Evolutionary conservation across 2,888 invertebrate genomes (phyloP), one percentile per base, ranked within the genome.

Genomic region (Parelbella ahira): DNA sequence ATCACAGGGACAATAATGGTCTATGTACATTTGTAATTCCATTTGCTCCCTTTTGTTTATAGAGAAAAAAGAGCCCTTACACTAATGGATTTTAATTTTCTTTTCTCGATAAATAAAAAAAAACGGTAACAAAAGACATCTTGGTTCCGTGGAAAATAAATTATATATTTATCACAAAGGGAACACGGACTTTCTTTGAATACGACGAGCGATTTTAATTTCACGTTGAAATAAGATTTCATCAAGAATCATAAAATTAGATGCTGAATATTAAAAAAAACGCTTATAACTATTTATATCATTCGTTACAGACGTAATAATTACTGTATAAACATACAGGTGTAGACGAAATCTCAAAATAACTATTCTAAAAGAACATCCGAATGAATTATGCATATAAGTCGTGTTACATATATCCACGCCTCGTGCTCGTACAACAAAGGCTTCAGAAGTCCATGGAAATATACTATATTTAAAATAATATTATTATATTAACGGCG

Each of bases 331-430:
- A n/a, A n/a, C n/a, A n/a, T n/a, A n/a, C n/a, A n/a, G n/a, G n/a
- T n/a, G n/a, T n/a, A n/a, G n/a, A n/a, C n/a, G n/a, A n/a, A n/a
- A n/a, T 25, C 24, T 24, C 6, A 9, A 24, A 34, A 34, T 34
- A 34, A 15, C 13, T 13, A 11, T 4, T 2, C 4, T 11, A 10
- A 25, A 25, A 23, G n/a, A n/a, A 24, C 15, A 9, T n/a, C 7
- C 24, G 9, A 34, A 24, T 34, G 13, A 15, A 34, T 34, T 15
- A 34, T 9, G 24, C 9, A 34, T 15, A 34, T 24, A 34, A 3
- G 18, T 24, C 9, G 13, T 20, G 9, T 15, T 24, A 7, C 9
- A 23, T 24, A 30, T 29, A 33, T 7, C 21, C 10, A 6, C 10
- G 10, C 9, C 3, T 23, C n/a, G 12, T 34, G 9, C 7, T 8